Base-by-base conservation (phyloP, 2,888 invertebrate species). In the Thera britannica region DNA sequence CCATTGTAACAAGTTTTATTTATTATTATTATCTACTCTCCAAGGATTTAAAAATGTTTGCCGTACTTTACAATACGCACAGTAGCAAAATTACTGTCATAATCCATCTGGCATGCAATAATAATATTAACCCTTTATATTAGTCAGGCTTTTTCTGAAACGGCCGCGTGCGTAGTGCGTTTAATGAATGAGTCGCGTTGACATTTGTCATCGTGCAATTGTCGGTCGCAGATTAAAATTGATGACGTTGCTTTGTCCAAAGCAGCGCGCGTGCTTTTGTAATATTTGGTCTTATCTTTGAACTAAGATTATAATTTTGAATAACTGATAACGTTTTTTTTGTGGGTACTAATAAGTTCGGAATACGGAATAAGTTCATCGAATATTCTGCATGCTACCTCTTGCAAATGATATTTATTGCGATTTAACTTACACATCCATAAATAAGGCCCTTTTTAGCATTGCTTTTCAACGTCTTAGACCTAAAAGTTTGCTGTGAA, bases 151-250 rank as follows among this genome's bases (percentile, higher is more conserved):
- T 84, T 88, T 87, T 87, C 82, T 75, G 85, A 84, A 88, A 89
- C 88, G 87, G 89, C 88, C 88, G 85, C 84, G 84, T 87, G 81
- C 79, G 85, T 46, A 46, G 9, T 90, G 81, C 79, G 85, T 52
- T 87, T 92, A 92, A 92, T 92, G 92, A 88, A 89, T 89, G 88
- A 84, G 87, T 71, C 82, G 81, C 78, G 85, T 78, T 93, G 93
- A 93, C 92, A 92, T 93, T 93, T 93, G 93, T 93, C 93, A 92
- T 90, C 91, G 92, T 83, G 90, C 93, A 92, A 93, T 93, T 92
- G 93, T 92, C 90, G 72, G 67, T 90, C 85, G 77, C 87, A 90
- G 93, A 93, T 93, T 93, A 93, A 93, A 93, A 93, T 93, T 93
- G 93, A 93, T 93, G 93, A 93, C 91, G 89, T 88, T 84, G 87